These are phyloP conservation scores for Eolophus roseicapilla DNA, from an alignment of 2,113 vertebrate species.

Conservation along the genomic window DNA sequence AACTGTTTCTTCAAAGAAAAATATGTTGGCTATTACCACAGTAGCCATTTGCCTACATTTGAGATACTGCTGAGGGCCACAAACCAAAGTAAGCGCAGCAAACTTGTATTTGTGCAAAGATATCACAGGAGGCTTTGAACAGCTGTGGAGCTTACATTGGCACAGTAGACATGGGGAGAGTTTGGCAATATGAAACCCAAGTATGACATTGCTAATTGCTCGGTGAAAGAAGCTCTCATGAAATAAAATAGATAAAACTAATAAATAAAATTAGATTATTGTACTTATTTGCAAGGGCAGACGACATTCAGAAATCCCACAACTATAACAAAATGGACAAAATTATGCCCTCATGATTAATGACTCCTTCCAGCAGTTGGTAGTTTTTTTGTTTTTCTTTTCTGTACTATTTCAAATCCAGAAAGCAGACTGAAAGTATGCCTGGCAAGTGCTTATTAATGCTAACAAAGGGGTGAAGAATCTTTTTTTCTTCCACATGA, in stretches of 20 bases:
- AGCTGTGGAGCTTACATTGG: background rate
- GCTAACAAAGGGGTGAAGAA: background rate
- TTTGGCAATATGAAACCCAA: background rate
- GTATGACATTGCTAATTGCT: background rate
- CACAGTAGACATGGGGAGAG: background rate
- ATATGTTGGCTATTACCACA: background rate
- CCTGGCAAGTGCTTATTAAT: background rate
- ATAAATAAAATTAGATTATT: background rate
- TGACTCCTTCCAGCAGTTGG: background rate
- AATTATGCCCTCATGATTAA: background rate
- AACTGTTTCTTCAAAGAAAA: background rate
- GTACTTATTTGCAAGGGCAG: background rate
- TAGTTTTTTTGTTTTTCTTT: background rate
- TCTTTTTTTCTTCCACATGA: background rate
- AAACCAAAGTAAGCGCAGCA: background rate
- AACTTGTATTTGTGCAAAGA: background rate
- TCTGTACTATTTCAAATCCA: slow-evolving; percentile 1
- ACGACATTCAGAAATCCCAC: background rate
- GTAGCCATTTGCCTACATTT: background rate
- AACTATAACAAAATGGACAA: background rate
- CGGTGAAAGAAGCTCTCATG: background rate
- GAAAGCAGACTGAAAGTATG: background rate
- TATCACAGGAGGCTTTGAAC: background rate
- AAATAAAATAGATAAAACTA: background rate
- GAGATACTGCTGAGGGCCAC: background rate